phyloP scores from a whole-genome alignment of 2,888 invertebrate genomes.

The Pteria penguin region DNA sequence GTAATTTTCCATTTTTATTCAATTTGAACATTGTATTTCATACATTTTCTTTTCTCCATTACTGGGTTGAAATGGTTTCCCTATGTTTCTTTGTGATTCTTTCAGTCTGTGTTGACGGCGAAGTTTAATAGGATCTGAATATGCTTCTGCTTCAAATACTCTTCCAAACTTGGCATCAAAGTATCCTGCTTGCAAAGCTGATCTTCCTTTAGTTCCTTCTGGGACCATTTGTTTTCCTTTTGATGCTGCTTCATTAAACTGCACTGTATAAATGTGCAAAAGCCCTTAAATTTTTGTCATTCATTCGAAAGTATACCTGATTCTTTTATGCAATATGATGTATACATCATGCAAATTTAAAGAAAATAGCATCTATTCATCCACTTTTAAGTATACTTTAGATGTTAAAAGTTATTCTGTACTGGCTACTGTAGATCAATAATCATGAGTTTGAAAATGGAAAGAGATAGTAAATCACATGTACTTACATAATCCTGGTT shows the following conservation, averaged over 20 bases:
- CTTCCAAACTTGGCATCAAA: conserved; percentile 77
- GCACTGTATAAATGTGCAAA: conserved; percentile 58
- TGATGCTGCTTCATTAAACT: conserved; percentile 76
- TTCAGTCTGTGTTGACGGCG: conserved; percentile 73
- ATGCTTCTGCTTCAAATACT: conserved; percentile 78
- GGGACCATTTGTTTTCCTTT: conserved; percentile 80
- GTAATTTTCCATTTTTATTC: background rate
- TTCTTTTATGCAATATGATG: no score
- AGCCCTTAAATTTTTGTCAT: no score
- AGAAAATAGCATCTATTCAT: no score
- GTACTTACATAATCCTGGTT: conserved; percentile 54
- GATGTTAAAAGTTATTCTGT: no score
- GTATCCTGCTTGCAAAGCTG: conserved; percentile 77
- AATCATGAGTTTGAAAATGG: no score
- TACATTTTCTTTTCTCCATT: conserved; percentile 78
- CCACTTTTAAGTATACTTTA: no score
- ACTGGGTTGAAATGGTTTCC: conserved; percentile 79
- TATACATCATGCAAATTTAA: no score
- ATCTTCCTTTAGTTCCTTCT: conserved; percentile 75
- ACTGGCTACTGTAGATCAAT: no score
- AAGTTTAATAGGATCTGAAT: conserved; percentile 78
- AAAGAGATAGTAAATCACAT: no score
- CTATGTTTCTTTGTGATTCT: conserved; percentile 77
- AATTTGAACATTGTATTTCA: conserved; percentile 37
- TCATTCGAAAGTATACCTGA: no score